phyloP scores from a whole-genome alignment of 2,888 invertebrate genomes.

The Metalampra italica region DNA sequence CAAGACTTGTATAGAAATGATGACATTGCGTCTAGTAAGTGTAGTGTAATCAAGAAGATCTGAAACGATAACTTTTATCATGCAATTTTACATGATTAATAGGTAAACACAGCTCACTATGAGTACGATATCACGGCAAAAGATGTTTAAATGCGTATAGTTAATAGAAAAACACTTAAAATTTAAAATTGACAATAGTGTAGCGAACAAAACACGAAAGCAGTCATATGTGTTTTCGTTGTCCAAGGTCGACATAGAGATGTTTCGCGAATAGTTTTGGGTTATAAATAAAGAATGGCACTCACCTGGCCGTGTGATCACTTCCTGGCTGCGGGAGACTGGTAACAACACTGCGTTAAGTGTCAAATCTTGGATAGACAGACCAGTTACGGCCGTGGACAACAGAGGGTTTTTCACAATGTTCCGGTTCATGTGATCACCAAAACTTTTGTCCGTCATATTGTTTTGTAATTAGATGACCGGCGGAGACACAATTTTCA shows the following conservation, averaged over 20 bases:
- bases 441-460: slow-evolving; percentile 73
- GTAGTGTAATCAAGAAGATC: not conserved
- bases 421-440: slow-evolving; percentile 61
- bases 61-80: not conserved
- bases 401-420: slow-evolving; percentile 83
- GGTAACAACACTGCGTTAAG: slow-evolving; percentile 85
- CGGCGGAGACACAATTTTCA: slow-evolving; percentile 53
- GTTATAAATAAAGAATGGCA: slow-evolving; percentile 42
- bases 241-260: slow-evolving; percentile 38
- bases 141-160: not conserved
- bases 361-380: slow-evolving; percentile 85
- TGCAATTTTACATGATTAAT: slow-evolving; percentile 4
- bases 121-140: slow-evolving; percentile 6
- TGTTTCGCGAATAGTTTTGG: slow-evolving; percentile 13
- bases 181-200: slow-evolving; percentile 35
- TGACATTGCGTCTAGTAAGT: slow-evolving; percentile 29
- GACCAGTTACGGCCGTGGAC: slow-evolving; percentile 84
- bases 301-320: slow-evolving; percentile 63
- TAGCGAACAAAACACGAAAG: slow-evolving; percentile 22
- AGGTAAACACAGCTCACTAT: slow-evolving; percentile 7
- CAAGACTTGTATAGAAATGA: slow-evolving; percentile 64
- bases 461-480: slow-evolving; percentile 35
- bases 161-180: slow-evolving; percentile 10
- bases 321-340: slow-evolving; percentile 67
- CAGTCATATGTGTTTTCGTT: slow-evolving; percentile 30